Evolutionary conservation across 2,113 vertebrate species (phyloP).

Genomic region (Oenanthe melanoleuca): DNA sequence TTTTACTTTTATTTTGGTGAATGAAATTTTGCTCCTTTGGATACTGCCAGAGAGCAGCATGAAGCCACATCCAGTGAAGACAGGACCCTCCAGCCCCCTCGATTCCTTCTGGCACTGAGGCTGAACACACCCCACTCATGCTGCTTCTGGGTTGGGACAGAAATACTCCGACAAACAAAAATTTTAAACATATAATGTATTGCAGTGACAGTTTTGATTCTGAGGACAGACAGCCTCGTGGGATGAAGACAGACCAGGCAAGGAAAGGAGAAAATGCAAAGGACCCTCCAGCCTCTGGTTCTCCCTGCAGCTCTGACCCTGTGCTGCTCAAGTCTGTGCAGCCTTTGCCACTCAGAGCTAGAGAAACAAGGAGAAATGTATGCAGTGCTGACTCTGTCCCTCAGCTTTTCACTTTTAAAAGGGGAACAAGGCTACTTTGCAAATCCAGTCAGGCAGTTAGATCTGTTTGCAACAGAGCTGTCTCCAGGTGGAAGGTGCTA

Average conservation of each 20-base stretch:
- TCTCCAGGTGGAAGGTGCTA: not conserved
- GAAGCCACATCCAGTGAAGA: not conserved
- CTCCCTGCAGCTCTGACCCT: not conserved
- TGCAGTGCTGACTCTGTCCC: not conserved
- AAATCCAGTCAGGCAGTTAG: fast-evolving
- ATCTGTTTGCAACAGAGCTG: not conserved
- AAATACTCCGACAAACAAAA: not conserved
- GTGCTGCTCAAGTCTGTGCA: not conserved
- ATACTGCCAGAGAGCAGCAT: not conserved
- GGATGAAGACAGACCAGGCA: not conserved
- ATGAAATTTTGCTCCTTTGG: not conserved
- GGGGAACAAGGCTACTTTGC: not conserved
- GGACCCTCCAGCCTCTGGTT: not conserved
- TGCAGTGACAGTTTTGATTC: not conserved
- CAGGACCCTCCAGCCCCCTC: not conserved
- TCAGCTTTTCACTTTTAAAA: not conserved
- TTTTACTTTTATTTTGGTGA: conserved; percentile 16
- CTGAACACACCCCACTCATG: not conserved
- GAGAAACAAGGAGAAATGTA: not conserved
- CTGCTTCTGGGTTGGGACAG: not conserved
- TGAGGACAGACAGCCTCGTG: not conserved
- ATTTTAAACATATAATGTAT: not conserved
- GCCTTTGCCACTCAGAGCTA: not conserved
- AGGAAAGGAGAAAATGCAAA: not conserved
- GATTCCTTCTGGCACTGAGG: not conserved